Evolutionary conservation across 1,140 invertebrate species (phyloP), one percentile per base, ranked within the genome.

Genomic region (Brachystomella parvula): DNA sequence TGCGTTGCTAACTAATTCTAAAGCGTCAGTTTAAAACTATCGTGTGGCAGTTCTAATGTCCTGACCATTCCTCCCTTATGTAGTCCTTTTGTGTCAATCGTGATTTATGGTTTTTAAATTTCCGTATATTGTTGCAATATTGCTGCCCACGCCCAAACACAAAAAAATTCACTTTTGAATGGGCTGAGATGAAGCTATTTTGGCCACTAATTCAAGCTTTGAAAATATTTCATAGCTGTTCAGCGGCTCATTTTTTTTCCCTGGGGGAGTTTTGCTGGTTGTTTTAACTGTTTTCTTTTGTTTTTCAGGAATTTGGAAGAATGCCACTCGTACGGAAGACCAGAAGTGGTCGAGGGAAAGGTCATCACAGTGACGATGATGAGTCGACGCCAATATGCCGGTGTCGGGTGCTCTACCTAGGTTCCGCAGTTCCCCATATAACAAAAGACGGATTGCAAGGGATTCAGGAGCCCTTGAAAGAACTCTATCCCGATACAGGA

Each of bases 401-500:
- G 71, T 97, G 94, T 79, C 85, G 96, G 61, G 96, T 99, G n/a
- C 83, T 99, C 53, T 99, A 98, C 78, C 83, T 99, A 71, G 96
- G 96, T 44, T 96, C 92, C 70, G 89, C 95, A 0, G 95, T 99
- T 66, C 96, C 96, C 3, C 90, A 96, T 73, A 89, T 96, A 75
- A 98, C 95, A 72, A 97, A 98, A 77, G 94, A 98, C 76, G 96
- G 96, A 24, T 81, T 99, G 21, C 89, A 96, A 76, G 96, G 96
- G 19, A 95, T 99, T 63, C 96, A 99, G 79, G 93, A 98, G 77
- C 96, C 96, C 1, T 77, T 99, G 66, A 84, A 90, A 70, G 94
- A 97, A 75, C 80, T 98, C n/a, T 99, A 98, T 76, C 94, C 94
- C 19, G 90, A 92, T 74, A 88, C 91, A 76, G 92, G 91, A 3